These are phyloP conservation scores for Alectoris magna DNA, from an alignment of 2,797 vertebrate species.

Conservation along the genomic window DNA sequence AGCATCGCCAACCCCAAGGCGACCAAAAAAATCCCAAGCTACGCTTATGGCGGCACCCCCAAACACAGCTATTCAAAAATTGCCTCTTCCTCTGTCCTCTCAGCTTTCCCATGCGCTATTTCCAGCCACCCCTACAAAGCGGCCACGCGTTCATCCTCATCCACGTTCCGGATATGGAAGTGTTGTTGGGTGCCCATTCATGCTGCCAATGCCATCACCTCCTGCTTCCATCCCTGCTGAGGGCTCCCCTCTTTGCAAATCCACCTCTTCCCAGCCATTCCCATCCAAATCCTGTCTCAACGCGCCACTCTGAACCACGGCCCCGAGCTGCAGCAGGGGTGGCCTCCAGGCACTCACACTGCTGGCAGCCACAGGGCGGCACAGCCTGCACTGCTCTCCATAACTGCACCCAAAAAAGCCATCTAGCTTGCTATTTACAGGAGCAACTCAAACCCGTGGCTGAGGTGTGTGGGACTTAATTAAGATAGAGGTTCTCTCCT, in stretches of 20 bases:
- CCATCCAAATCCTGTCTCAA: not conserved
- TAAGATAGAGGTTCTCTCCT: conserved; percentile 7
- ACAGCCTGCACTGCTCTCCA: not conserved
- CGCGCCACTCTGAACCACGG: not conserved
- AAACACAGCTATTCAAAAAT: not conserved
- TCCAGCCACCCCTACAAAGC: not conserved
- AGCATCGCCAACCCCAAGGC: conserved; percentile 33
- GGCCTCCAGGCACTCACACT: not conserved
- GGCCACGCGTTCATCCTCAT: not conserved
- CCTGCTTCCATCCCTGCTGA: accelerated
- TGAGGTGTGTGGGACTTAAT: conserved; percentile 28
- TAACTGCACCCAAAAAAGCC: not conserved
- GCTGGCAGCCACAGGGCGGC: not conserved
- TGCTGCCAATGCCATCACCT: accelerated
- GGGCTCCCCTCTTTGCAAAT: not conserved
- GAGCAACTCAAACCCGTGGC: not conserved
- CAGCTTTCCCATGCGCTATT: not conserved
- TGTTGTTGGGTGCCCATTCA: not conserved
- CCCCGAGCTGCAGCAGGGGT: not conserved
- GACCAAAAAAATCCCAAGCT: not conserved
- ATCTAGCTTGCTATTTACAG: conserved; percentile 39
- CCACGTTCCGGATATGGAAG: no score
- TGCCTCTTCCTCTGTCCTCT: not conserved
- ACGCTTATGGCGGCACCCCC: not conserved
- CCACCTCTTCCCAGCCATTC: not conserved